phyloP scores from a whole-genome alignment of 2,797 vertebrate species.

The Triplophysa yarkandensis region DNA sequence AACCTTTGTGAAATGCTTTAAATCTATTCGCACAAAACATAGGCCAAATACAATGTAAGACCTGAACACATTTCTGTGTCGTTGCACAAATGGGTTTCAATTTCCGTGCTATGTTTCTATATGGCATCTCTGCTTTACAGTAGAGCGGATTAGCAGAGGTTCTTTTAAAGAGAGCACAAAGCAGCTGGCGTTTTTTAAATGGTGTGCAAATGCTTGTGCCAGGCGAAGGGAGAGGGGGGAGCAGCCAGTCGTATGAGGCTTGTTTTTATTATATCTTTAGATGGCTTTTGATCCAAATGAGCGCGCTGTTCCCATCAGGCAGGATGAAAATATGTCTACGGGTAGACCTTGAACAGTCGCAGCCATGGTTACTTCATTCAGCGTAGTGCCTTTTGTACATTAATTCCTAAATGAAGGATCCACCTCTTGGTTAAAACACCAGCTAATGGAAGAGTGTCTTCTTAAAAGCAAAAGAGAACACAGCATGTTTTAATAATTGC shows the following conservation, averaged over 20 bases:
- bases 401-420: constrained; percentile 30
- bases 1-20: background rate
- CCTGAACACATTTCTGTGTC: background rate
- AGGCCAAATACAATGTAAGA: background rate
- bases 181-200: constrained; percentile 9
- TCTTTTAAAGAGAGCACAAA: constrained; percentile 17
- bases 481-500: background rate
- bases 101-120: background rate
- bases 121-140: constrained; percentile 4
- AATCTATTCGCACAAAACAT: background rate
- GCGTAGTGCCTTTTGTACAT: constrained; percentile 18
- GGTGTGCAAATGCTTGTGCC: constrained; percentile 23
- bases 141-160: background rate
- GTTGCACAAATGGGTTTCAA: background rate
- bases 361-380: constrained; percentile 35
- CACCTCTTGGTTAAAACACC: constrained; percentile 25
- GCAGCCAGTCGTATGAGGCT: background rate
- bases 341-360: constrained; percentile 8
- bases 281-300: constrained; percentile 20
- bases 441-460: constrained; percentile 20
- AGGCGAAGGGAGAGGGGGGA: background rate
- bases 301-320: constrained; percentile 14
- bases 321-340: constrained; percentile 20
- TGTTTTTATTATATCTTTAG: constrained; percentile 29
- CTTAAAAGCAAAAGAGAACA: background rate